phyloP scores from a whole-genome alignment of 1,140 invertebrate genomes.

The Oryzaephilus surinamensis region DNA sequence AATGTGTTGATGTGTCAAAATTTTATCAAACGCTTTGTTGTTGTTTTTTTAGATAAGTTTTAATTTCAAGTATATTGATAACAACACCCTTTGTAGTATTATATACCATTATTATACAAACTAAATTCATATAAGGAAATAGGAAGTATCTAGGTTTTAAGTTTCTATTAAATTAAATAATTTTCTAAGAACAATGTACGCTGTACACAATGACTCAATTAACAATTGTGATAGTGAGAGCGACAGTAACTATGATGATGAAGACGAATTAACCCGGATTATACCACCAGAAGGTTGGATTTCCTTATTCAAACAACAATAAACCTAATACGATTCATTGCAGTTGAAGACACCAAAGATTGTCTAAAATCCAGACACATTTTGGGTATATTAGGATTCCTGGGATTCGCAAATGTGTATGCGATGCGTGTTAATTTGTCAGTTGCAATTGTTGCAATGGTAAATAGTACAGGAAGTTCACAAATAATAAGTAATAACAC shows the following conservation, averaged over 20 bases:
- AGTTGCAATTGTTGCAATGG: slow-evolving; percentile 90
- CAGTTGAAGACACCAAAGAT: slow-evolving; percentile 50
- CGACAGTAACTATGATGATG: slow-evolving; percentile 29
- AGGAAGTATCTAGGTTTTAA: no score
- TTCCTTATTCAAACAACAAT: background rate
- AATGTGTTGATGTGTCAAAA: no score
- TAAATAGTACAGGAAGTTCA: slow-evolving; percentile 60
- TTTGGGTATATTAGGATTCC: slow-evolving; percentile 67
- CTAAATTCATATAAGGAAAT: no score
- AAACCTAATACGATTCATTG: slow-evolving; percentile 13
- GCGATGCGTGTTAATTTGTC: slow-evolving; percentile 87
- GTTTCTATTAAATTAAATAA: no score
- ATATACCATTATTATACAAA: no score
- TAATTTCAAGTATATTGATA: no score
- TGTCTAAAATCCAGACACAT: slow-evolving; percentile 61
- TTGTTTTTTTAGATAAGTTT: no score
- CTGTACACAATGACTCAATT: slow-evolving; percentile 9
- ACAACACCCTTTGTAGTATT: no score
- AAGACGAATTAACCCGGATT: slow-evolving; percentile 33
- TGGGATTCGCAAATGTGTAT: slow-evolving; percentile 76
- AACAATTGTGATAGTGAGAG: slow-evolving; percentile 25
- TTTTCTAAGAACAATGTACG: slow-evolving; percentile 6
- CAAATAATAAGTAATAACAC: slow-evolving; percentile 42
- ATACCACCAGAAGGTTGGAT: slow-evolving; percentile 31
- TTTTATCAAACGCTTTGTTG: no score